These are phyloP conservation scores for Rhagonycha lutea DNA, from an alignment of 2,888 invertebrate genomes.

Conservation along the genomic window DNA sequence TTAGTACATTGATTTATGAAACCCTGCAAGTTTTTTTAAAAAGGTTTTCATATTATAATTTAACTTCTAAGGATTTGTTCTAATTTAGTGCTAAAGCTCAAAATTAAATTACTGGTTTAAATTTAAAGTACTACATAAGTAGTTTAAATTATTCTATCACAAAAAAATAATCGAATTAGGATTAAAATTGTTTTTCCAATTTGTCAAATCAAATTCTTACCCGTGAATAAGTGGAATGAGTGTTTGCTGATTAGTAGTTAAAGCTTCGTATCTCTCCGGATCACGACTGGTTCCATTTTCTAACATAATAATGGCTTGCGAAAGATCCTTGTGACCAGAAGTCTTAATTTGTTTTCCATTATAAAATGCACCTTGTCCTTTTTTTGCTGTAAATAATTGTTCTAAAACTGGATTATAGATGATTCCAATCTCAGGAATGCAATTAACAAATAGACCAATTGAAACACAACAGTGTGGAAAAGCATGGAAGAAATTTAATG, in stretches of 20 bases:
- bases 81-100: too few species aligned
- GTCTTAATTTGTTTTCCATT: conserved; percentile 79
- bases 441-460: conserved; percentile 77
- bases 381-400: conserved; percentile 85
- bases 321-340: conserved; percentile 70
- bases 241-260: conserved; percentile 70
- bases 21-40: neutral
- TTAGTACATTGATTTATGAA: neutral
- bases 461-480: conserved; percentile 92
- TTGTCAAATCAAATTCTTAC: conserved; percentile 52
- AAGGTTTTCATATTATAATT: neutral
- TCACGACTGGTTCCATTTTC: conserved; percentile 82
- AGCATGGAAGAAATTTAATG: conserved; percentile 95
- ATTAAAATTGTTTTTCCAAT: neutral
- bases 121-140: too few species aligned
- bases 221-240: conserved; percentile 74
- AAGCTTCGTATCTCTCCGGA: conserved; percentile 66
- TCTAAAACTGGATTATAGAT: conserved; percentile 90
- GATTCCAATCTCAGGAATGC: conserved; percentile 76
- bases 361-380: conserved; percentile 85
- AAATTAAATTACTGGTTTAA: too few species aligned
- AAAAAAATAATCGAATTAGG: too few species aligned
- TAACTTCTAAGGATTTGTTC: neutral
- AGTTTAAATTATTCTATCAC: too few species aligned
- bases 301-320: conserved; percentile 71